Conservation (phyloP, 2,797 vertebrate genomes). For the Eupleurogrammus muticus region DNA sequence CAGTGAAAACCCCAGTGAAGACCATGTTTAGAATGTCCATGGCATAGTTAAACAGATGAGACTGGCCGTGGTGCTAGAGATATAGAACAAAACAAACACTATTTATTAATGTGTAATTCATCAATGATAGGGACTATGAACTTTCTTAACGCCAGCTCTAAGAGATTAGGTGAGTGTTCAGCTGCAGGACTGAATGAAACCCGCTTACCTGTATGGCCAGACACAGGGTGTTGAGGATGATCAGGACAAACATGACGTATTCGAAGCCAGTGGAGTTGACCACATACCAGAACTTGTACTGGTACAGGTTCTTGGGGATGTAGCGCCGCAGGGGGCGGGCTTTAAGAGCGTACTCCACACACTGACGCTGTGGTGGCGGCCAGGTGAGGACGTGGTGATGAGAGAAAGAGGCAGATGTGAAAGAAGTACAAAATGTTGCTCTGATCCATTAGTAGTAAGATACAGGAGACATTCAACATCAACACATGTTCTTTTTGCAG, state of each 20-base stretch:
- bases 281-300: slow-evolving; percentile 99
- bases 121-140: no score
- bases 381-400: not conserved
- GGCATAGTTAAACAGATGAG: slow-evolving; percentile 93
- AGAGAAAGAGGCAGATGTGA: slow-evolving; percentile 13
- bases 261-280: slow-evolving; percentile 99
- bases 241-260: slow-evolving; percentile 99
- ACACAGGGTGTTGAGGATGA: slow-evolving; percentile 99
- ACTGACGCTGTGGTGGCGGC: slow-evolving; percentile 88
- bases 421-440: not conserved
- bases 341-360: slow-evolving; percentile 98
- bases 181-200: not conserved
- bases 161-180: not conserved
- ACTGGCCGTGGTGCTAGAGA: slow-evolving; percentile 94
- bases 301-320: slow-evolving; percentile 98
- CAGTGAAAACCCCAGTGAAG: slow-evolving; percentile 98
- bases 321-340: slow-evolving; percentile 95
- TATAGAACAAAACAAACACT: not conserved
- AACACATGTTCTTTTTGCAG: not conserved
- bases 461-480: not conserved
- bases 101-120: no score
- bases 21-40: slow-evolving; percentile 99
- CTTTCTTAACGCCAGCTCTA: no score
- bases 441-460: not conserved
- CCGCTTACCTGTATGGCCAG: slow-evolving; percentile 95